Percentiles rank a stretch among this genome's conserved stretches.
phyloP scores from a whole-genome alignment of 2,113 vertebrate species.

The Poecile atricapillus region DNA sequence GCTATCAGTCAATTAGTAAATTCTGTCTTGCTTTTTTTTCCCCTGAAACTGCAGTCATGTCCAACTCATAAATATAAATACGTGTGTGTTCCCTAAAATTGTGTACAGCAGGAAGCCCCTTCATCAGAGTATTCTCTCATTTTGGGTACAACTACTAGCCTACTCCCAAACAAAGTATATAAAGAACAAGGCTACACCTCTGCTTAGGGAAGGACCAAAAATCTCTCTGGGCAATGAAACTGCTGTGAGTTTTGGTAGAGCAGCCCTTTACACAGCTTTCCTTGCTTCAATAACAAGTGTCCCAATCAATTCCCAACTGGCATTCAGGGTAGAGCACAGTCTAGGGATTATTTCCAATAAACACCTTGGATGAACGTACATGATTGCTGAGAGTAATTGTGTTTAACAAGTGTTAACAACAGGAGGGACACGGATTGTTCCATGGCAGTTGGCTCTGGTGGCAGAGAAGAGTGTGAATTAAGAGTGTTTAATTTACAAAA shows the following conservation, averaged over 20 bases:
- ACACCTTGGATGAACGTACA: background rate
- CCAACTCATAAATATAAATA: background rate
- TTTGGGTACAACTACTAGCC: background rate
- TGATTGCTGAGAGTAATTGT: background rate
- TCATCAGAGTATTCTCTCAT: background rate
- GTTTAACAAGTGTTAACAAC: background rate
- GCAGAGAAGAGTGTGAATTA: background rate
- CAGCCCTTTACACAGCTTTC: background rate
- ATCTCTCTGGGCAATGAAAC: background rate
- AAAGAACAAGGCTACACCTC: background rate
- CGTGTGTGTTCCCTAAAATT: background rate
- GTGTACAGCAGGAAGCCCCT: background rate
- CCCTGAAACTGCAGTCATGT: background rate
- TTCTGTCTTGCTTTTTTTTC: background rate
- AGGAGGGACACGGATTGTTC: background rate
- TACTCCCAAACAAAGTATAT: background rate
- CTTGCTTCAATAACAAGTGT: background rate
- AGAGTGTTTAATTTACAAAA: background rate
- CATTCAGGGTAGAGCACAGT: background rate
- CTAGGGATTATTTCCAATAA: background rate
- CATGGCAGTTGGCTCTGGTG: background rate
- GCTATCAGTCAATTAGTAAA: background rate
- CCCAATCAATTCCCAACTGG: accelerated
- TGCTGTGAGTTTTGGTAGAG: background rate
- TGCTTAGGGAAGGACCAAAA: background rate